These are phyloP conservation scores for Podargus strigoides DNA, from an alignment of 2,797 vertebrate species.

Conservation along the genomic window DNA sequence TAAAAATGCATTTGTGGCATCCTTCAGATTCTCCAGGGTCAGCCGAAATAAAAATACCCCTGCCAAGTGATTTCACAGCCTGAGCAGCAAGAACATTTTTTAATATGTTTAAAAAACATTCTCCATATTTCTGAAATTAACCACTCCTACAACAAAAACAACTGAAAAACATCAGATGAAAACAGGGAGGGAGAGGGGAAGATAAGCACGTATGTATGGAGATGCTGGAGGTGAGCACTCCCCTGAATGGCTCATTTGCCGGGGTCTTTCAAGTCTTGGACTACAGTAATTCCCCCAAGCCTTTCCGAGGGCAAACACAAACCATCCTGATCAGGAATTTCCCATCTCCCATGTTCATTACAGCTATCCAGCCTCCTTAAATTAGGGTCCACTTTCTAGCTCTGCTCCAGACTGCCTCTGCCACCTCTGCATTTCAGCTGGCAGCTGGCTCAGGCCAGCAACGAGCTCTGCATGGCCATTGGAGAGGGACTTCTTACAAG, in stretches of 20 bases:
- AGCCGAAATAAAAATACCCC: background rate
- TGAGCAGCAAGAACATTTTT: background rate
- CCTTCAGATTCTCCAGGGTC: background rate
- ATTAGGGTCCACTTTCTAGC: background rate
- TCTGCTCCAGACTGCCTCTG: background rate
- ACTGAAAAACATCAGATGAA: background rate
- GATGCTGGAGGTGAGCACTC: background rate
- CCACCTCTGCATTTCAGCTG: background rate
- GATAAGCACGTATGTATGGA: background rate
- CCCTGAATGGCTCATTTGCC: background rate
- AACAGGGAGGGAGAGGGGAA: background rate
- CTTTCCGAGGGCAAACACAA: background rate
- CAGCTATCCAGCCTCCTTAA: background rate
- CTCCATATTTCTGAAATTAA: background rate
- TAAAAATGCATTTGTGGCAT: background rate
- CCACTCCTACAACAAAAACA: background rate
- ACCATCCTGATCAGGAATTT: background rate
- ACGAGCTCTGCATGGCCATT: accelerated
- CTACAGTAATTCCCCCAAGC: background rate
- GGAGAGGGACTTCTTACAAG: too few species aligned
- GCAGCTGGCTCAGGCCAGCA: background rate
- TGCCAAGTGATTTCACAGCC: background rate
- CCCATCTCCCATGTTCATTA: background rate
- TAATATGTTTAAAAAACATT: background rate
- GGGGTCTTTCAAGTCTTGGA: background rate